phyloP scores from a whole-genome alignment of 2,797 vertebrate genomes.

The Sebastes matsubarae region DNA sequence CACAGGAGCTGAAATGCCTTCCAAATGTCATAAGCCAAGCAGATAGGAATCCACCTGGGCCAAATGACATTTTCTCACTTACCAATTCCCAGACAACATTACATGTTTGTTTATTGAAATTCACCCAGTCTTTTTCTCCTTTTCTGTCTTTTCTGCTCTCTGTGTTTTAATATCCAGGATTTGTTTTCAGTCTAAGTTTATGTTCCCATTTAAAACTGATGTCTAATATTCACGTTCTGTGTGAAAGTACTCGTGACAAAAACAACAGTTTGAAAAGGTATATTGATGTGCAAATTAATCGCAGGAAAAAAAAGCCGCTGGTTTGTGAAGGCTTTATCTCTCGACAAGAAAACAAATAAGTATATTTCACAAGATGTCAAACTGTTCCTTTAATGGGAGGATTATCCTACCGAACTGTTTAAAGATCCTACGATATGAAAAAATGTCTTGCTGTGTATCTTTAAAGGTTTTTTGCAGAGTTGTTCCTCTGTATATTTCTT shows the following conservation, averaged over 20 bases:
- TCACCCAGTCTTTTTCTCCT: constrained; percentile 15
- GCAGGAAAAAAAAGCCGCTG: no score
- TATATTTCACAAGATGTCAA: not conserved
- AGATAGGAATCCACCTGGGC: constrained; percentile 37
- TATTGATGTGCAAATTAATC: no score
- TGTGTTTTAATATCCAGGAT: not conserved
- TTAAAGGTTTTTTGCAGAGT: not conserved
- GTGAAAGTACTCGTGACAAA: not conserved
- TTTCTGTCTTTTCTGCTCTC: not conserved
- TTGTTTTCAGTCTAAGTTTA: not conserved
- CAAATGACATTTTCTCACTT: constrained; percentile 48
- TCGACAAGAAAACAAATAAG: not conserved
- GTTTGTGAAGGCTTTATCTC: not conserved
- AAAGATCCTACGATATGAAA: not conserved
- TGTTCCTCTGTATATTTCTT: not conserved
- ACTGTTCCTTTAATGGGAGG: not conserved
- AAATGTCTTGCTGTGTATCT: accelerated
- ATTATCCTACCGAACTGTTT: not conserved
- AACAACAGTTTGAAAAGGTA: no score
- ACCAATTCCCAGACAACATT: constrained; percentile 21
- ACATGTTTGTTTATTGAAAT: constrained; percentile 43
- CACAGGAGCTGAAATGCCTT: not conserved
- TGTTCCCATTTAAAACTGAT: not conserved
- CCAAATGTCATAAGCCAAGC: constrained; percentile 43
- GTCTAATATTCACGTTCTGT: not conserved